phyloP scores from a whole-genome alignment of 2,888 invertebrate species.

The Omphaloscelis lunosa region DNA sequence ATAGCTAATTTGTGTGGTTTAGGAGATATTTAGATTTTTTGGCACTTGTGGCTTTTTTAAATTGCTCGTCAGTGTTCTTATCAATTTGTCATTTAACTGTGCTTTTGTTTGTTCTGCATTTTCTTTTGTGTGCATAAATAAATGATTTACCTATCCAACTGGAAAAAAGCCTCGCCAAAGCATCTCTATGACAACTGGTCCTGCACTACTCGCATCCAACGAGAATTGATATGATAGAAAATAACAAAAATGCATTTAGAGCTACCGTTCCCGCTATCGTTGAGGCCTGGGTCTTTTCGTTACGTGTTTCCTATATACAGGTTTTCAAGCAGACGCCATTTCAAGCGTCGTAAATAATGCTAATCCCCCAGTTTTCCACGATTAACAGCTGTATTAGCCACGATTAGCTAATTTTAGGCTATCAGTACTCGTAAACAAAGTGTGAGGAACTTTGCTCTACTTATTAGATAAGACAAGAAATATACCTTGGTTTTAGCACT shows the following conservation, averaged over 20 bases:
- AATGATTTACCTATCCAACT: neutral
- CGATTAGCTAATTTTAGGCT: slow-evolving; percentile 56
- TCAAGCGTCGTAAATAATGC: slow-evolving; percentile 55
- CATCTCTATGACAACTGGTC: neutral
- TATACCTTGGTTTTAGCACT: slow-evolving; percentile 30
- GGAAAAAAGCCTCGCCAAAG: neutral
- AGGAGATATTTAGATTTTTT: too few relatives aligned
- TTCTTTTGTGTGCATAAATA: neutral
- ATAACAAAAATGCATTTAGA: too few relatives aligned
- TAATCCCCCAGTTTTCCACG: slow-evolving; percentile 60
- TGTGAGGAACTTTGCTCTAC: slow-evolving; percentile 25
- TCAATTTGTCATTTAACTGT: too few relatives aligned
- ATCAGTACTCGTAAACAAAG: slow-evolving; percentile 41
- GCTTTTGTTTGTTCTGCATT: neutral
- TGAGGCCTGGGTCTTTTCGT: neutral
- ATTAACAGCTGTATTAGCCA: slow-evolving; percentile 58
- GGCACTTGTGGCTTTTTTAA: too few relatives aligned
- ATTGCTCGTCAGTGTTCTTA: too few relatives aligned
- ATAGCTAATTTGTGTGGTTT: too few relatives aligned
- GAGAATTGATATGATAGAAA: neutral
- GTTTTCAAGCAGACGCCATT: slow-evolving; percentile 40
- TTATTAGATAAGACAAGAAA: slow-evolving; percentile 36
- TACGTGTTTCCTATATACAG: slow-evolving; percentile 27
- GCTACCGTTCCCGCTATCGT: slow-evolving; percentile 2
- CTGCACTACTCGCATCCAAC: neutral